Base-by-base conservation (phyloP, 1,140 invertebrate genomes). In the Charaxes varanes region DNA sequence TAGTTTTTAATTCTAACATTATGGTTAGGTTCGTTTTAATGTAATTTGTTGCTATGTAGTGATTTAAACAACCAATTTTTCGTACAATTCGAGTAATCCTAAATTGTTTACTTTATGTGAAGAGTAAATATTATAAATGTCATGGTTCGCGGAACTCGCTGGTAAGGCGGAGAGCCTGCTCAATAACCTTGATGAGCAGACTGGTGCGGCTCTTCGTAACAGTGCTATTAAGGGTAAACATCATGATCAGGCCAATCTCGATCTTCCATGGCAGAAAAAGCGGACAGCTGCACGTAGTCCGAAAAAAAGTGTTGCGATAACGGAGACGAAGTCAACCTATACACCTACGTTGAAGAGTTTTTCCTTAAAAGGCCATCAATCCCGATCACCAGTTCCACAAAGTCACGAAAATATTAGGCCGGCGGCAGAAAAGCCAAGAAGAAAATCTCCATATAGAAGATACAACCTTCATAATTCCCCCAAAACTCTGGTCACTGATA, bases 161-260 rank as follows among this genome's bases (percentile, higher is more conserved):
- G 93, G 92, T n/a, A 94, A 91, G 79, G 94, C 94, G 17, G 94
- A 95, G 71, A 89, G 90, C 71, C 87, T 95, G 15, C 83, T 96
- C 4, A 94, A 94, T 66, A 93, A 93, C 81, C 88, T 96, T 30
- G 94, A 96, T 62, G 87, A 94, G 65, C 92, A 91, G 68, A 94
- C 93, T 8, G 94, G 93, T 1, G 88, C 88, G 13, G 92, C 90
- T 22, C 70, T 90, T 16, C 66, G 72, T 22, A 72, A 63, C 37
- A 65, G 61, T 41, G 58, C 33, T 16, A 10, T 41, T 3, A 76
- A 61, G 48, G 18, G 40, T 14, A 67, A 57, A 53, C 70, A 63
- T 61, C 38, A 58, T 50, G 65, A 70, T 11, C 45, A 22, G 18
- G 18, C 37, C 17, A 24, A 37, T 10, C 15, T 53, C 4, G 57